Percentiles rank a stretch among this genome's conserved stretches.
phyloP scores from a whole-genome alignment of 1,140 invertebrate genomes.

The Tetramorium alpestre region DNA sequence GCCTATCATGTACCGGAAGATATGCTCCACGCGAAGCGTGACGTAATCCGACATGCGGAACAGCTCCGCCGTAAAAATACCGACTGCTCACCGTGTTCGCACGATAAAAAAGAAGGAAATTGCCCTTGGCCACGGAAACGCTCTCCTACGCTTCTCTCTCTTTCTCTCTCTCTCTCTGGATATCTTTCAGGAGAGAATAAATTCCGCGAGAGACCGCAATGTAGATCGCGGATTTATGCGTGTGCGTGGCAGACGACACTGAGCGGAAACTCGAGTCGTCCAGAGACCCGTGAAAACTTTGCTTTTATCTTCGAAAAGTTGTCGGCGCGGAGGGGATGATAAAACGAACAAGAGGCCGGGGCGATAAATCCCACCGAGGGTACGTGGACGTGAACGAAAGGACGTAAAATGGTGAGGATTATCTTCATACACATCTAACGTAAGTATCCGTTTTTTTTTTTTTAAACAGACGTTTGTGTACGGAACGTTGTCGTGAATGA shows the following conservation, averaged over 20 bases:
- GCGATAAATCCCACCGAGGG: slow-evolving; percentile 68
- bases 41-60: slow-evolving; percentile 20
- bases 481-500: neutral
- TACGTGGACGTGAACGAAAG: slow-evolving; percentile 61
- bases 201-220: slow-evolving; percentile 52
- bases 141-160: neutral
- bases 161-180: neutral
- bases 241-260: slow-evolving; percentile 54
- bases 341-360: neutral
- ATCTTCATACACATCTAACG: slow-evolving; percentile 49
- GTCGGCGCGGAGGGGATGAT: slow-evolving; percentile 16
- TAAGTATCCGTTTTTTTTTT: slow-evolving; percentile 17
- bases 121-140: slow-evolving; percentile 16
- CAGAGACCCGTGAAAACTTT: slow-evolving; percentile 67
- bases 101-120: slow-evolving; percentile 27
- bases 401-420: slow-evolving; percentile 61
- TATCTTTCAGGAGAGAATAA: slow-evolving; percentile 32
- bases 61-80: neutral
- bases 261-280: slow-evolving; percentile 57
- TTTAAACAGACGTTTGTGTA: neutral
- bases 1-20: slow-evolving; percentile 37
- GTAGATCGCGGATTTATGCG: slow-evolving; percentile 68
- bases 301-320: slow-evolving; percentile 73
- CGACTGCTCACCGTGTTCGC: slow-evolving; percentile 9
- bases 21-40: neutral